Conservation (phyloP, 2,113 vertebrate species). For the Entelurus aequoreus region DNA sequence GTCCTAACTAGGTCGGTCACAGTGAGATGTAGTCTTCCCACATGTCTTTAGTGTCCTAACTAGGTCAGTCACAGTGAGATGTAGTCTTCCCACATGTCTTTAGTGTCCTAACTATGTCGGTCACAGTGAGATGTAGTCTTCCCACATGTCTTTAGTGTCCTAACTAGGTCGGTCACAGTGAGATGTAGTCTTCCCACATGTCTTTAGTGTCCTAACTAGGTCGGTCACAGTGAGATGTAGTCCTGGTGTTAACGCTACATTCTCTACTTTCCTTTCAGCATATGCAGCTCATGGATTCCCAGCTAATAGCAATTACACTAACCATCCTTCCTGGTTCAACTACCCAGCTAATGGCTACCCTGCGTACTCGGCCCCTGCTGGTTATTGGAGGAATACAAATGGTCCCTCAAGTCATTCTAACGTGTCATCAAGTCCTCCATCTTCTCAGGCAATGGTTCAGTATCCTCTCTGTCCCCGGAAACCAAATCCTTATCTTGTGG, state of each 20-base stretch:
- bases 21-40: no score
- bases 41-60: no score
- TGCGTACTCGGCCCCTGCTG: slow-evolving; percentile 69
- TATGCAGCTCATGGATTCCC: slow-evolving; percentile 72
- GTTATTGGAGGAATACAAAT: slow-evolving; percentile 73
- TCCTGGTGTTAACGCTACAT: slow-evolving; percentile 54
- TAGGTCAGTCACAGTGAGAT: no score
- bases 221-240: slow-evolving; percentile 36
- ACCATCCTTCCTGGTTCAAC: slow-evolving; percentile 75
- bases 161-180: slow-evolving; percentile 40
- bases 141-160: slow-evolving; percentile 16
- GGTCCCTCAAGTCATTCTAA: slow-evolving; percentile 71
- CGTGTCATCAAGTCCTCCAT: slow-evolving; percentile 71
- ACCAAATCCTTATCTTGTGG: slow-evolving; percentile 62
- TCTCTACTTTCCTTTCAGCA: slow-evolving; percentile 75
- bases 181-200: slow-evolving; percentile 22
- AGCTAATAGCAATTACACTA: slow-evolving; percentile 75
- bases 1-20: no score
- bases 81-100: no score
- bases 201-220: slow-evolving; percentile 29
- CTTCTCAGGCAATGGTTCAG: slow-evolving; percentile 78
- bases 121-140: slow-evolving; percentile 2
- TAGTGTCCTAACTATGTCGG: no score
- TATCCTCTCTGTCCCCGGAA: slow-evolving; percentile 76
- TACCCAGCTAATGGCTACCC: slow-evolving; percentile 74